These are phyloP conservation scores for Tuberolachnus salignus DNA, from an alignment of 2,888 invertebrate species.

Conservation along the genomic window DNA sequence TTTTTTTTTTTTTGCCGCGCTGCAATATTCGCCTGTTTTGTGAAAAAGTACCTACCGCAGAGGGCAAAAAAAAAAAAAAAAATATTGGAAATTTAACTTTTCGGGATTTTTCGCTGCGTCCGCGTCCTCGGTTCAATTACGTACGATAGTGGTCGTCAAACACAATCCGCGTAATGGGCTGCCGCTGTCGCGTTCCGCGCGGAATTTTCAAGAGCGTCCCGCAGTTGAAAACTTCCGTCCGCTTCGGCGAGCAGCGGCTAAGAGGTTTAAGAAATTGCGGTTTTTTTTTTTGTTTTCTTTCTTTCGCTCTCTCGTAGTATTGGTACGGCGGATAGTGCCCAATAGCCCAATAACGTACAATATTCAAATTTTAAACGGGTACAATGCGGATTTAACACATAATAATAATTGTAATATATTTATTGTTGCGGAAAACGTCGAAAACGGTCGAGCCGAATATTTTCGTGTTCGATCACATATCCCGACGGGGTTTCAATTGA, in stretches of 20 bases:
- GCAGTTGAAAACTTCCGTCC: constrained; percentile 1
- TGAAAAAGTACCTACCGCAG: background rate
- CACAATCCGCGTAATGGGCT: constrained; percentile 2
- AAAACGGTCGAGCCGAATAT: too few species aligned
- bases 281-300: too few species aligned
- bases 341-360: too few species aligned
- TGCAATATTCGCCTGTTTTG: constrained; percentile 12
- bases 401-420: too few species aligned
- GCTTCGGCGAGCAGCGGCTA: background rate
- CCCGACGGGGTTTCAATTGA: too few species aligned
- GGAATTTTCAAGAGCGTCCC: background rate
- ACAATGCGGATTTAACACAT: too few species aligned
- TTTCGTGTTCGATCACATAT: too few species aligned
- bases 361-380: too few species aligned
- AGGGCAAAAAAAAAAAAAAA: background rate
- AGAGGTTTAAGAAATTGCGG: background rate
- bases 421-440: too few species aligned
- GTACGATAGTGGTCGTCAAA: background rate
- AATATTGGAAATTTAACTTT: constrained; percentile 22
- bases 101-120: constrained; percentile 40
- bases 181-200: background rate
- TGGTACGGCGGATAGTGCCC: too few species aligned
- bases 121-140: constrained; percentile 9
- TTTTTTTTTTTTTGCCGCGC: background rate
- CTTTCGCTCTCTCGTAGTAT: too few species aligned